Conservation (phyloP, 2,888 invertebrate genomes). For the Macrosoma leucophasiata region DNA sequence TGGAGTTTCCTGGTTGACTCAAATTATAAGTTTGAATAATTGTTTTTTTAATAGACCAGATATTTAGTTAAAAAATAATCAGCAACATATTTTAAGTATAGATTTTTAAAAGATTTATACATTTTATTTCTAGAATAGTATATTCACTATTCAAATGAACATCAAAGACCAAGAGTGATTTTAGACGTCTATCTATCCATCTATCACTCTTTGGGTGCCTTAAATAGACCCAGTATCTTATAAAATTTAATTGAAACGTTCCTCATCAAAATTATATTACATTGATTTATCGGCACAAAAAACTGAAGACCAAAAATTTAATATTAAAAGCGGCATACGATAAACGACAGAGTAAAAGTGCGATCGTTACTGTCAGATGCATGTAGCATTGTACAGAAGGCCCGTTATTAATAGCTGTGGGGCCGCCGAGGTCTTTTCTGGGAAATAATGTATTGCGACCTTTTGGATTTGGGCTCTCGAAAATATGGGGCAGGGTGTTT, state of each 20-base stretch:
- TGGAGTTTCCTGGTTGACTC: slow-evolving; percentile 14
- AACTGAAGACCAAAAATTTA: too few relatives aligned
- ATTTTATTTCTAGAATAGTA: slow-evolving; percentile 1
- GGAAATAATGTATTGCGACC: slow-evolving; percentile 55
- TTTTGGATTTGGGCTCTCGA: slow-evolving; percentile 36
- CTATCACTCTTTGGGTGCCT: too few relatives aligned
- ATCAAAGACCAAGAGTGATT: not conserved
- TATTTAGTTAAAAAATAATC: slow-evolving; percentile 3
- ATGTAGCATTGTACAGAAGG: slow-evolving; percentile 54
- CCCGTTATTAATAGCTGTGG: slow-evolving; percentile 61
- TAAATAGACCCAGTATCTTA: too few relatives aligned
- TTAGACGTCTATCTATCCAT: too few relatives aligned
- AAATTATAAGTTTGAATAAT: slow-evolving; percentile 11
- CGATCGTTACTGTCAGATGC: slow-evolving; percentile 68
- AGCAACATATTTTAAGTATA: slow-evolving; percentile 4
- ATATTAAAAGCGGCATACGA: slow-evolving; percentile 43
- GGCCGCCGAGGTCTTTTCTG: slow-evolving; percentile 44
- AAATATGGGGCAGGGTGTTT: slow-evolving; percentile 28
- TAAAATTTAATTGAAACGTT: too few relatives aligned
- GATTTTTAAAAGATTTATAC: not conserved
- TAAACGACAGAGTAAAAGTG: slow-evolving; percentile 56
- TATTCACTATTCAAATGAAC: not conserved
- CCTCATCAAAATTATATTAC: too few relatives aligned
- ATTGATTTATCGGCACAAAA: too few relatives aligned
- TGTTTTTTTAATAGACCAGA: slow-evolving; percentile 2